Evolutionary conservation across 37 sponge, comb jelly and placozoan genomes (phyloP).

Genomic region (Diacarnus erythraeanus): DNA sequence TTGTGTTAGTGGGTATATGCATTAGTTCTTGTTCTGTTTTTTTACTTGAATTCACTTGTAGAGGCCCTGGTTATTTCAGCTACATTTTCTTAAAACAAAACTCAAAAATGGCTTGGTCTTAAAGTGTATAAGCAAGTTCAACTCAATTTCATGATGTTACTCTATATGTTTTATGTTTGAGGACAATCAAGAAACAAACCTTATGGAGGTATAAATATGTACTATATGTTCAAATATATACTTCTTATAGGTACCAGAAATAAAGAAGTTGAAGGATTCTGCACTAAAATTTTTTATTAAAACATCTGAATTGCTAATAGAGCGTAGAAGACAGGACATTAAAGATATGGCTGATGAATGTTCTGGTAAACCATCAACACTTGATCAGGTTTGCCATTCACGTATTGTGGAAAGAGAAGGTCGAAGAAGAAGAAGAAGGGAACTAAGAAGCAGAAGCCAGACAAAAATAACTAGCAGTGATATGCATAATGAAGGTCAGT

Average conservation of each 20-base stretch:
- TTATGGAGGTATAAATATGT: too few species aligned
- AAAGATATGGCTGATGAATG: slow-evolving; percentile 63
- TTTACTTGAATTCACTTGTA: too few species aligned
- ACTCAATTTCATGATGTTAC: too few species aligned
- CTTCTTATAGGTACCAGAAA: slow-evolving; percentile 4
- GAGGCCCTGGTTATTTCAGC: too few species aligned
- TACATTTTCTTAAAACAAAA: too few species aligned
- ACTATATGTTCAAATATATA: not conserved
- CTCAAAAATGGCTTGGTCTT: too few species aligned
- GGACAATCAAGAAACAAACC: too few species aligned
- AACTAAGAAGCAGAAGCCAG: slow-evolving; percentile 16
- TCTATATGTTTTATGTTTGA: too few species aligned
- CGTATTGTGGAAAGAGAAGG: slow-evolving; percentile 72
- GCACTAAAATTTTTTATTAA: not conserved
- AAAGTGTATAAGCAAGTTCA: too few species aligned
- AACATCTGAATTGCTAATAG: slow-evolving; percentile 38
- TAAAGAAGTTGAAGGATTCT: slow-evolving; percentile 34
- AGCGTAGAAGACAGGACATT: slow-evolving; percentile 70
- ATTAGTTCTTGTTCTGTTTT: too few species aligned
- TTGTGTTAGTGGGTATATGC: too few species aligned
- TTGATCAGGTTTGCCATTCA: slow-evolving; percentile 22
- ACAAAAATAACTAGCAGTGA: too few species aligned
- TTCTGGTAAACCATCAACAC: not conserved
- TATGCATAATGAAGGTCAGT: slow-evolving; percentile 66
- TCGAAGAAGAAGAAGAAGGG: slow-evolving; percentile 68